phyloP scores from a whole-genome alignment of 1,140 invertebrate species.

The Arion vulgaris region DNA sequence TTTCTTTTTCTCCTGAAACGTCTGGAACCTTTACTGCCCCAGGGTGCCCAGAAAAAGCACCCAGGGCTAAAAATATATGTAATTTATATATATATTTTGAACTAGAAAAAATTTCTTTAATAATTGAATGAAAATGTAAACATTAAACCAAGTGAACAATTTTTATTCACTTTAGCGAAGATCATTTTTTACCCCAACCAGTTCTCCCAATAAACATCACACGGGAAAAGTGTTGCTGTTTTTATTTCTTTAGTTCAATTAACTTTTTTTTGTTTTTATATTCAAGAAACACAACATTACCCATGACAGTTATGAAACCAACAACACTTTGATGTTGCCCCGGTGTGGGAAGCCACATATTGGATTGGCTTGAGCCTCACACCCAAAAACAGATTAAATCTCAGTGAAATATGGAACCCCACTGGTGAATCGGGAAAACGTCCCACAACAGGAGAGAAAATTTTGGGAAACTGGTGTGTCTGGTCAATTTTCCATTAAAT shows the following conservation, averaged over 20 bases:
- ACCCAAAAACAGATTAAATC: slow-evolving; percentile 61
- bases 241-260: too few species aligned
- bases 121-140: slow-evolving; percentile 33
- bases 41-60: slow-evolving; percentile 70
- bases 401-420: slow-evolving; percentile 55
- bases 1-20: slow-evolving; percentile 23
- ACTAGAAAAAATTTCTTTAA: background rate
- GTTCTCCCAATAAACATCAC: too few species aligned
- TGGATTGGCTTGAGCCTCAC: slow-evolving; percentile 55
- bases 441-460: slow-evolving; percentile 53
- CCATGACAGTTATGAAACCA: too few species aligned
- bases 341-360: slow-evolving; percentile 34
- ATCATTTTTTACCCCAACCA: too few species aligned
- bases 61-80: slow-evolving; percentile 29
- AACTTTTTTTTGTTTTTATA: too few species aligned
- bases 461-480: slow-evolving; percentile 53
- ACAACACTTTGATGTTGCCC: too few species aligned
- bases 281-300: too few species aligned
- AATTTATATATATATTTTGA: background rate
- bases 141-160: too few species aligned
- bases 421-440: slow-evolving; percentile 57
- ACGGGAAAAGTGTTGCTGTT: too few species aligned
- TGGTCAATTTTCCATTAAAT: slow-evolving; percentile 60
- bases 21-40: slow-evolving; percentile 70
- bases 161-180: too few species aligned